Evolutionary conservation across 1,140 invertebrate species (phyloP).

Genomic region (Mercenaria mercenaria): DNA sequence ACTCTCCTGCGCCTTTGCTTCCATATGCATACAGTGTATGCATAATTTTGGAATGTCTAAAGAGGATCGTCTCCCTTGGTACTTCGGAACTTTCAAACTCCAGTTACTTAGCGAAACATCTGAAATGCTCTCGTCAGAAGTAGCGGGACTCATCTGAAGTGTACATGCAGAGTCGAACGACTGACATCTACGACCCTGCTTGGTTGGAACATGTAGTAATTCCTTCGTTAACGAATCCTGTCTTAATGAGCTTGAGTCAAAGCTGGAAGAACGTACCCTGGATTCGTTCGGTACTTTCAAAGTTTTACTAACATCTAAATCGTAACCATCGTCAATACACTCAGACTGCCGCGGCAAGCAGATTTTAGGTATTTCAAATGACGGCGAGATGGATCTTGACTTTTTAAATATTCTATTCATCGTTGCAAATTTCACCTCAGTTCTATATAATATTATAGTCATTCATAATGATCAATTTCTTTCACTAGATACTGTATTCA

Average conservation of each 20-base stretch:
- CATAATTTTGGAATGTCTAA: slow-evolving; percentile 83
- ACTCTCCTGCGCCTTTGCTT: slow-evolving; percentile 82
- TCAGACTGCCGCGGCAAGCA: slow-evolving; percentile 77
- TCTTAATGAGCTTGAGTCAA: slow-evolving; percentile 77
- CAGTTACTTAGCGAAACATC: slow-evolving; percentile 55
- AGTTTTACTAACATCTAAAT: slow-evolving; percentile 28
- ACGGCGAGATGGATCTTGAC: slow-evolving; percentile 75
- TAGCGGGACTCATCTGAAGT: slow-evolving; percentile 53
- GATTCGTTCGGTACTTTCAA: slow-evolving; percentile 76
- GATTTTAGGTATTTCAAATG: slow-evolving; percentile 81
- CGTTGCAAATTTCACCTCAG: not conserved
- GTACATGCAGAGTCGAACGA: slow-evolving; percentile 75
- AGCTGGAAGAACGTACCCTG: slow-evolving; percentile 79
- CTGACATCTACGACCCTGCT: slow-evolving; percentile 68
- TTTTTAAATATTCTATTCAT: slow-evolving; percentile 78
- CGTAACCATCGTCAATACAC: slow-evolving; percentile 73
- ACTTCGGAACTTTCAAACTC: slow-evolving; percentile 74
- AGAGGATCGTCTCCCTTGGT: slow-evolving; percentile 73
- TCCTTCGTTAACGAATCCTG: slow-evolving; percentile 65
- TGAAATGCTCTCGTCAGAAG: slow-evolving; percentile 78
- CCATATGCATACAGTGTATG: slow-evolving; percentile 84
- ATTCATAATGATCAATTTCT: too few species aligned
- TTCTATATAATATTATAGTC: too few species aligned
- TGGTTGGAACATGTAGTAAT: slow-evolving; percentile 71
- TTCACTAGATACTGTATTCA: too few species aligned